A percentile compares a stretch with the other conserved stretches of the same genome.
Conservation (phyloP, 2,113 vertebrate genomes). For the Apistogramma diplotaenia region DNA sequence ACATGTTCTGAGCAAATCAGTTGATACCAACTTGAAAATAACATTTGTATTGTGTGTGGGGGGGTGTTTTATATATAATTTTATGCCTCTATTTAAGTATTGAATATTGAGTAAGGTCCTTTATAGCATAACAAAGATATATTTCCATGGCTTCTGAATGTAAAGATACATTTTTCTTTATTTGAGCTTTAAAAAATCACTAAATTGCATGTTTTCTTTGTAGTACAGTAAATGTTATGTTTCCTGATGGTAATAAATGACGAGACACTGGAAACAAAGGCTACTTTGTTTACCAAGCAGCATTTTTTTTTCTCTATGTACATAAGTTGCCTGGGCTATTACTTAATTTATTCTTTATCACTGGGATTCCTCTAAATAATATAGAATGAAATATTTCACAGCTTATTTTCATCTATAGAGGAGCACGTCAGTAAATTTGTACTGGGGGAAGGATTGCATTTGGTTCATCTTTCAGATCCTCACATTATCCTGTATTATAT, state of each 20-base stretch:
- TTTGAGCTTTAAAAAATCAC: background rate
- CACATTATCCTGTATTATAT: no score
- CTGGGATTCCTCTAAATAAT: background rate
- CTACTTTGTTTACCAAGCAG: background rate
- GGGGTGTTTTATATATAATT: background rate
- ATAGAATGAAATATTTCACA: background rate
- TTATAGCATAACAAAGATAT: background rate
- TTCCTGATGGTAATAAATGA: conserved; percentile 27
- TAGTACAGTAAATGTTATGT: background rate
- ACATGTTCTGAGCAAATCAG: background rate
- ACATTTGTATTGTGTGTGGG: background rate
- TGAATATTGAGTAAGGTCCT: background rate
- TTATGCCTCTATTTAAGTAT: background rate
- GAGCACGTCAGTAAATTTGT: background rate
- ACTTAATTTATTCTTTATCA: background rate
- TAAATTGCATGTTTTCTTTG: conserved; percentile 21
- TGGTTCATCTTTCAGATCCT: background rate
- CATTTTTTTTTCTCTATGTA: background rate
- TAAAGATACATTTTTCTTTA: background rate
- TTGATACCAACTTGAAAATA: background rate
- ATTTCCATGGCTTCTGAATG: background rate
- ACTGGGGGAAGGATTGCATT: background rate
- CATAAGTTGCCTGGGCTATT: background rate
- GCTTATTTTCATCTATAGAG: background rate
- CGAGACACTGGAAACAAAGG: background rate